Evolutionary conservation across 1,140 invertebrate genomes (phyloP), one percentile per base, ranked within the genome.

Genomic region (Thaumatotibia leucotreta): DNA sequence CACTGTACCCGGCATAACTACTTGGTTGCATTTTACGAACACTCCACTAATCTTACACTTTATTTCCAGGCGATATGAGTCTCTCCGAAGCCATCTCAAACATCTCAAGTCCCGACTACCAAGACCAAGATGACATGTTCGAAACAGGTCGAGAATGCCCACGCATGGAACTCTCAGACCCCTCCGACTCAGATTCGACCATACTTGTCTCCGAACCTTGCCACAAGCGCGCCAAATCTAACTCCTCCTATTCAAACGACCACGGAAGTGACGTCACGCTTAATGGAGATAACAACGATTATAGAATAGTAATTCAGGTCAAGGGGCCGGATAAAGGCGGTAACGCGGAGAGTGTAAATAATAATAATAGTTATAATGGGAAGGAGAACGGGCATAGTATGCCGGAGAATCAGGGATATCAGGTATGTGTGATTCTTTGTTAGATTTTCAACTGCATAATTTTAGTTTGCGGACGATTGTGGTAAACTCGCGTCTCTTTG

Each of bases 21-120:
- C n/a, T n/a, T n/a, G n/a, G n/a, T n/a, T n/a, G n/a, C n/a, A n/a
- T n/a, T n/a, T n/a, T n/a, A n/a, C n/a, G n/a, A n/a, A n/a, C n/a
- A n/a, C n/a, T n/a, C n/a, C n/a, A 17, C 11, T 9, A 54, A 45
- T 54, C 45, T 62, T 63, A 23, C 2, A n/a, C 14, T n/a, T n/a
- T n/a, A n/a, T 61, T 79, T 75, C 10, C 74, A 91, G 94, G 94
- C 63, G 94, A 95, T 81, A 92, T 93, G 81, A 96, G 95, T 79
- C 93, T 95, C 71, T 95, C 95, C 29, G 95, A 96, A 91, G 96
- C 95, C 8, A 94, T 97, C 75, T 96, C 96, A 68, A 97, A 97
- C 91, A 96, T 97, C 88, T 96, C 95, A 70, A 96, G 95, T 92
- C 96, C 96, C 31, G 96, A 97, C 87, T 97, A 96, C 88, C 95